Conservation (phyloP, 1,140 invertebrate genomes). For the Ceratitis capitata region DNA sequence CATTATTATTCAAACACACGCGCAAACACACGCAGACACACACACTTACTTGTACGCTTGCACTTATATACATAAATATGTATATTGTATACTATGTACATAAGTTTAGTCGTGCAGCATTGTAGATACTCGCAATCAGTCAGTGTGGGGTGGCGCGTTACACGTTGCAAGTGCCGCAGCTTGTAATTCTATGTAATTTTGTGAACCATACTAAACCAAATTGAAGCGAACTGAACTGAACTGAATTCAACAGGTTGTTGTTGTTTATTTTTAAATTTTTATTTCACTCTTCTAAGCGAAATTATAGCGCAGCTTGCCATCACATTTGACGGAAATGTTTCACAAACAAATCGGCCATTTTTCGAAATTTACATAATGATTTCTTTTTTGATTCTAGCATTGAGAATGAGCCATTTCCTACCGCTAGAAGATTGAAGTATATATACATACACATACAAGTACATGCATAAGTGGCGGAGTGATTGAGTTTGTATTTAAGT, state of each 20-base stretch:
- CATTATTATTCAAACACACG: neutral
- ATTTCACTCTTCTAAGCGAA: too few relatives aligned
- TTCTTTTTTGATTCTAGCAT: neutral
- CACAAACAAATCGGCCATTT: neutral
- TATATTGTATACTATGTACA: neutral
- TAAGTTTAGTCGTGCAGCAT: neutral
- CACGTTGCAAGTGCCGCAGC: slow-evolving; percentile 3
- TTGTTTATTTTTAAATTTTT: too few relatives aligned
- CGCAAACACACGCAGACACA: too few relatives aligned
- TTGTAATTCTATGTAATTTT: slow-evolving; percentile 64
- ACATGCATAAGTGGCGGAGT: too few relatives aligned
- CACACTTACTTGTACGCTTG: too few relatives aligned
- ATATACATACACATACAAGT: too few relatives aligned
- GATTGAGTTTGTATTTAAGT: too few relatives aligned
- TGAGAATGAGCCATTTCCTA: neutral
- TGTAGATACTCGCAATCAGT: neutral
- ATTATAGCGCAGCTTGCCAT: too few relatives aligned
- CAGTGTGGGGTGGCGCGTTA: neutral
- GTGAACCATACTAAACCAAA: slow-evolving; percentile 55
- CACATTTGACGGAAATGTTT: neutral
- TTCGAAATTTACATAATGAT: slow-evolving; percentile 19
- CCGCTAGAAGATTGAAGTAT: neutral
- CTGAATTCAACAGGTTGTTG: too few relatives aligned
- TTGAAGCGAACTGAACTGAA: neutral
- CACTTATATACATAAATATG: neutral